Percentiles rank a stretch among this genome's conserved stretches.
These are phyloP conservation scores for Poeciliopsis paucimaculata DNA, from an alignment of 2,797 vertebrate species.

Conservation along the genomic window DNA sequence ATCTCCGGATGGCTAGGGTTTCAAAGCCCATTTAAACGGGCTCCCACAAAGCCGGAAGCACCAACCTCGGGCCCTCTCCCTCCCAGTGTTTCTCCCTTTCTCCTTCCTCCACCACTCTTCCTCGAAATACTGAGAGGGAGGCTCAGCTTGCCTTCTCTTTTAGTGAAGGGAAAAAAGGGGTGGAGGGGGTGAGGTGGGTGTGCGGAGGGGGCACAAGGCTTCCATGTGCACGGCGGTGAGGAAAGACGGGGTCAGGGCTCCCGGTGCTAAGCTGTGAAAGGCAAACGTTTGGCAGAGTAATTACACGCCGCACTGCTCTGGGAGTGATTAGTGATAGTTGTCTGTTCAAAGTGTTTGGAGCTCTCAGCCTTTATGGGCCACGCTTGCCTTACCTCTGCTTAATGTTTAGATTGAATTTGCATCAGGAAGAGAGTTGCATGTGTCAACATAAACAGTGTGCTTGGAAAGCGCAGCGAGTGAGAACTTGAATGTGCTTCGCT, in stretches of 20 bases:
- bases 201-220: slow-evolving; percentile 36
- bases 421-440: slow-evolving; percentile 74
- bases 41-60: slow-evolving; percentile 81
- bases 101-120: slow-evolving; percentile 59
- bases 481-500: slow-evolving; percentile 38
- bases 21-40: slow-evolving; percentile 83
- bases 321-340: slow-evolving; percentile 86
- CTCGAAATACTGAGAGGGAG: slow-evolving; percentile 77
- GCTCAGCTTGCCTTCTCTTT: slow-evolving; percentile 71
- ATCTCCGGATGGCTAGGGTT: slow-evolving; percentile 84
- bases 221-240: slow-evolving; percentile 74
- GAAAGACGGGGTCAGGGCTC: slow-evolving; percentile 83
- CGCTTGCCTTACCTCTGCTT: slow-evolving; percentile 76
- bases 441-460: slow-evolving; percentile 75
- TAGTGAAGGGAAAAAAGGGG: slow-evolving; percentile 36
- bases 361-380: slow-evolving; percentile 78
- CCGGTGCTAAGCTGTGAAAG: slow-evolving; percentile 84
- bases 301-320: slow-evolving; percentile 84
- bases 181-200: neutral
- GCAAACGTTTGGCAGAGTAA: slow-evolving; percentile 85
- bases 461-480: slow-evolving; percentile 38
- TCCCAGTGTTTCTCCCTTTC: slow-evolving; percentile 50
- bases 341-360: slow-evolving; percentile 82
- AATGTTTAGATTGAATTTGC: slow-evolving; percentile 82
- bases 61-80: slow-evolving; percentile 72